Percentiles rank a stretch among this genome's conserved stretches.
These are phyloP conservation scores for Sepioteuthis lessoniana DNA, from an alignment of 2,888 invertebrate species.

Conservation along the genomic window DNA sequence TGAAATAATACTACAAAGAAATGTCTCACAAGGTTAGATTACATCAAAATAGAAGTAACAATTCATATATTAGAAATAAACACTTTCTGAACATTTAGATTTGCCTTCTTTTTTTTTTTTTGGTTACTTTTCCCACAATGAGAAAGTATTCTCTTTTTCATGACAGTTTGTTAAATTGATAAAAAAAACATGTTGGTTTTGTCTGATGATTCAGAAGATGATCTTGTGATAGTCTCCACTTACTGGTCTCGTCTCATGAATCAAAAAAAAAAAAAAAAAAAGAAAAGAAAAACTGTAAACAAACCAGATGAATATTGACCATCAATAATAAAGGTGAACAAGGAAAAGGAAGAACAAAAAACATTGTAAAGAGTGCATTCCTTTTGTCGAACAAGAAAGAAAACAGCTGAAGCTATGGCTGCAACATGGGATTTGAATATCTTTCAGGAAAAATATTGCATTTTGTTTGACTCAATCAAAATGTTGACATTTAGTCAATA, in stretches of 20 bases:
- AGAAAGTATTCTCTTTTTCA: background rate
- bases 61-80: too few relatives aligned
- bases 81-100: too few relatives aligned
- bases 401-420: background rate
- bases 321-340: background rate
- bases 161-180: background rate
- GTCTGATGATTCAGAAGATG: background rate
- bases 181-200: background rate
- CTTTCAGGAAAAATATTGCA: slow-evolving; percentile 9
- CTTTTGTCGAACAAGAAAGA: background rate
- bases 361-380: background rate
- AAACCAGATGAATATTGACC: background rate
- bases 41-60: too few relatives aligned
- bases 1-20: too few relatives aligned
- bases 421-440: slow-evolving; percentile 15
- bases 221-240: background rate
- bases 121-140: too few relatives aligned
- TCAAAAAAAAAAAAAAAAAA: background rate
- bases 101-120: too few relatives aligned
- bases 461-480: background rate
- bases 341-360: background rate
- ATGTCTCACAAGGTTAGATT: too few relatives aligned
- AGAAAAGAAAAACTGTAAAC: background rate
- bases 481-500: slow-evolving; percentile 2
- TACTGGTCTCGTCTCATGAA: background rate